Conservation (phyloP, 2,888 invertebrate species). For the Agonopterix subpropinquella region DNA sequence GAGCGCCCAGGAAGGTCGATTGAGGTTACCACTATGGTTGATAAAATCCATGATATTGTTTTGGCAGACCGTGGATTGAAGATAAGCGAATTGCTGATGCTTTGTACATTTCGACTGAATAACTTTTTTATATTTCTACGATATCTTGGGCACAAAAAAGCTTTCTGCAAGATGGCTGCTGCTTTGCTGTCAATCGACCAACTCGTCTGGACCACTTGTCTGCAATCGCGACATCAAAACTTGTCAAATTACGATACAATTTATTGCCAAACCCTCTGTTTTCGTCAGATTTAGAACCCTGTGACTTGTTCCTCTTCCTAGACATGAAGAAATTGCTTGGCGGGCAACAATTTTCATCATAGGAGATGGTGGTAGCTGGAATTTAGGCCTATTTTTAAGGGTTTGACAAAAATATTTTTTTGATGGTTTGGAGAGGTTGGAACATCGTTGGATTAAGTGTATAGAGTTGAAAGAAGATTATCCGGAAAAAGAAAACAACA, state of each 20-base stretch:
- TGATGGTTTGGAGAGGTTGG: no score
- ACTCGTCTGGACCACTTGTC: slow-evolving; percentile 4
- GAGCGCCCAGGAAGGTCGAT: slow-evolving; percentile 1
- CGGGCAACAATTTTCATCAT: no score
- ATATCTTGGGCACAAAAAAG: slow-evolving; percentile 1
- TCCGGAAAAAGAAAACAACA: no score
- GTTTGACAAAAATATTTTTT: no score
- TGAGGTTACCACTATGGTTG: not conserved
- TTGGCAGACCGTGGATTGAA: slow-evolving; percentile 6
- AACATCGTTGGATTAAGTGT: no score
- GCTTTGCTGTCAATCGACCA: not conserved
- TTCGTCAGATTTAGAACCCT: slow-evolving; percentile 9
- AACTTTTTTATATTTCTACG: not conserved
- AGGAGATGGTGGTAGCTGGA: no score
- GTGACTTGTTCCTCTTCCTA: slow-evolving; percentile 11
- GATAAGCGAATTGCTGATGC: slow-evolving; percentile 3
- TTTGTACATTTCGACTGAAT: not conserved
- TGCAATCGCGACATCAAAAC: slow-evolving; percentile 4
- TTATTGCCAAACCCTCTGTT: slow-evolving; percentile 8
- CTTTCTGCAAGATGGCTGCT: not conserved
- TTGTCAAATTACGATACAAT: slow-evolving; percentile 9
- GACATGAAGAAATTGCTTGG: slow-evolving; percentile 7
- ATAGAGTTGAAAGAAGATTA: no score
- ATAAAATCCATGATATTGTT: slow-evolving; percentile 4
- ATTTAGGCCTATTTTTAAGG: no score